These are phyloP conservation scores for Prostheceraeus crozeri DNA, from an alignment of 2,888 invertebrate species.

Conservation along the genomic window DNA sequence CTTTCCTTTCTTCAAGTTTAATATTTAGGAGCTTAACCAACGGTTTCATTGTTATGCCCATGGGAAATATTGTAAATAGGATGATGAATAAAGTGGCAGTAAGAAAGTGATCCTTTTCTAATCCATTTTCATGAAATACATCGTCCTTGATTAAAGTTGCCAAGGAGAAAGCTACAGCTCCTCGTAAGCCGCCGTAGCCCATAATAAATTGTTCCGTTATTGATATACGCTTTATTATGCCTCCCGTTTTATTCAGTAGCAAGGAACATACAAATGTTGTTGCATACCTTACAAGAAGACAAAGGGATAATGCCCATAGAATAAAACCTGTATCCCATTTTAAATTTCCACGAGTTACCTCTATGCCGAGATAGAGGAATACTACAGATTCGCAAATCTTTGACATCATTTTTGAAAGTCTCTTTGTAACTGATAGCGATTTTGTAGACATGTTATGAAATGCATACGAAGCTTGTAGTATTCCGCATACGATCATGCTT, in stretches of 20 bases:
- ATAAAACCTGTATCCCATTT: slow-evolving; percentile 59
- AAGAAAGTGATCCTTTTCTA: slow-evolving; percentile 61
- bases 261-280: slow-evolving; percentile 39
- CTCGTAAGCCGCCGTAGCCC: slow-evolving; percentile 62
- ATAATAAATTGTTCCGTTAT: slow-evolving; percentile 36
- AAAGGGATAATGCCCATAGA: slow-evolving; percentile 57
- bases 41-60: slow-evolving; percentile 94
- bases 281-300: slow-evolving; percentile 57
- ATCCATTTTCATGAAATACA: background rate
- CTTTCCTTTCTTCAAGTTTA: slow-evolving; percentile 44
- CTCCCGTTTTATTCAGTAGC: slow-evolving; percentile 21
- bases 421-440: slow-evolving; percentile 60
- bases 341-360: slow-evolving; percentile 58
- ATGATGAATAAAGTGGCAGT: slow-evolving; percentile 94
- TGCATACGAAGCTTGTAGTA: slow-evolving; percentile 62
- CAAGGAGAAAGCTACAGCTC: slow-evolving; percentile 62
- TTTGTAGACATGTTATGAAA: slow-evolving; percentile 60
- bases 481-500: slow-evolving; percentile 61
- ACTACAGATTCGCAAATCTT: slow-evolving; percentile 61
- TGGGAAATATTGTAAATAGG: slow-evolving; percentile 89
- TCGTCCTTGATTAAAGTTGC: slow-evolving; percentile 57
- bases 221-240: slow-evolving; percentile 16
- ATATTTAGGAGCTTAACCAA: slow-evolving; percentile 89
- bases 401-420: slow-evolving; percentile 60
- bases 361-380: slow-evolving; percentile 61